These are phyloP conservation scores for Apostichopus leukothele DNA, from an alignment of 53 echinoderm and acorn worm genomes.

Conservation along the genomic window DNA sequence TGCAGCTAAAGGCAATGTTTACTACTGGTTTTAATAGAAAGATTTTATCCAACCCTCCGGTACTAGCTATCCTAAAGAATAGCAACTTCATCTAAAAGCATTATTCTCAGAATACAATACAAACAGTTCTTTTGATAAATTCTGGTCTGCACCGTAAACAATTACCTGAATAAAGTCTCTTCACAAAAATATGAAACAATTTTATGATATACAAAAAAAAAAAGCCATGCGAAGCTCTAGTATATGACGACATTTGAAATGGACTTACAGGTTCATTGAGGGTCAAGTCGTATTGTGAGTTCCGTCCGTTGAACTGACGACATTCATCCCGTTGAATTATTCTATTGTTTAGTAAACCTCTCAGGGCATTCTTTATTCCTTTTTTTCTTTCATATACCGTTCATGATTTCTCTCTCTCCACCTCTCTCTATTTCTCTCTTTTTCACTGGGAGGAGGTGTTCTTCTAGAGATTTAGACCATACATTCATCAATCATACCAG, in stretches of 20 bases:
- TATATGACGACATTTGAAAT: not conserved
- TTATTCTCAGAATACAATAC: constrained; percentile 35
- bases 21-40: not conserved
- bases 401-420: not conserved
- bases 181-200: constrained; percentile 40
- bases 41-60: constrained; percentile 26
- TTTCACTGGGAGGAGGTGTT: not conserved
- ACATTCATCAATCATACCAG: too few species aligned
- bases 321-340: not conserved
- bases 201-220: constrained; percentile 1
- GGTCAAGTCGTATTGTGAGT: not conserved
- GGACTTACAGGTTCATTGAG: constrained; percentile 29
- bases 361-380: not conserved
- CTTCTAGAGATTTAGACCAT: too few species aligned
- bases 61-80: constrained; percentile 17
- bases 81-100: constrained; percentile 15
- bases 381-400: not conserved
- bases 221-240: not conserved
- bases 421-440: too few species aligned
- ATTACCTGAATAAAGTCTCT: constrained; percentile 26
- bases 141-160: constrained; percentile 35
- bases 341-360: not conserved
- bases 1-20: constrained; percentile 35
- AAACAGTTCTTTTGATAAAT: constrained; percentile 31
- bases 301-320: constrained; percentile 4